These are phyloP conservation scores for Perca fluviatilis DNA, from an alignment of 2,113 vertebrate species.

Conservation along the genomic window DNA sequence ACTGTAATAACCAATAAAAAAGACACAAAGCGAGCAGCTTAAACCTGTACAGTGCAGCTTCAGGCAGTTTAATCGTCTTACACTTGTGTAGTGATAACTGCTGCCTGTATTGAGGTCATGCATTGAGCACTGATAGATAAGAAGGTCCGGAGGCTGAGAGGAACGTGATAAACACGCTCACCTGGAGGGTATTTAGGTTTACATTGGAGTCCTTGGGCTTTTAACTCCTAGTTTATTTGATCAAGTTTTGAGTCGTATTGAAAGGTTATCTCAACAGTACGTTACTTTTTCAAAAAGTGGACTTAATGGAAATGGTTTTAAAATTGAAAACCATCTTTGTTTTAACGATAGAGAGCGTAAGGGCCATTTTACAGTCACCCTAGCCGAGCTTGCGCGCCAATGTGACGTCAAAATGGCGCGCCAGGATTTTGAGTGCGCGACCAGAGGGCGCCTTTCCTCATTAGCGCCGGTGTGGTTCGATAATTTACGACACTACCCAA, in stretches of 20 bases:
- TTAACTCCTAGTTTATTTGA: not conserved
- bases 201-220: not conserved
- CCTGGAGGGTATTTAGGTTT: not conserved
- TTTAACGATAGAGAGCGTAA: not conserved
- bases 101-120: conserved; percentile 45
- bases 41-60: conserved; percentile 16
- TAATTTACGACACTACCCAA: too few species aligned
- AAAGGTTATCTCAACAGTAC: not conserved
- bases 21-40: not conserved
- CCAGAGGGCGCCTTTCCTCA: too few species aligned
- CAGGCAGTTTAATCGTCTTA: conserved; percentile 71
- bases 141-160: conserved; percentile 49
- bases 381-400: too few species aligned
- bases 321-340: not conserved
- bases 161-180: not conserved
- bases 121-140: conserved; percentile 41
- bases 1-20: conserved; percentile 3
- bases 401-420: too few species aligned
- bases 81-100: conserved; percentile 45
- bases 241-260: not conserved
- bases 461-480: too few species aligned
- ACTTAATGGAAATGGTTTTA: not conserved
- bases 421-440: too few species aligned
- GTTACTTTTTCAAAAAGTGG: not conserved
- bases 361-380: too few species aligned